Conservation (phyloP, 2,113 vertebrate species). For the Perca schrenkii region DNA sequence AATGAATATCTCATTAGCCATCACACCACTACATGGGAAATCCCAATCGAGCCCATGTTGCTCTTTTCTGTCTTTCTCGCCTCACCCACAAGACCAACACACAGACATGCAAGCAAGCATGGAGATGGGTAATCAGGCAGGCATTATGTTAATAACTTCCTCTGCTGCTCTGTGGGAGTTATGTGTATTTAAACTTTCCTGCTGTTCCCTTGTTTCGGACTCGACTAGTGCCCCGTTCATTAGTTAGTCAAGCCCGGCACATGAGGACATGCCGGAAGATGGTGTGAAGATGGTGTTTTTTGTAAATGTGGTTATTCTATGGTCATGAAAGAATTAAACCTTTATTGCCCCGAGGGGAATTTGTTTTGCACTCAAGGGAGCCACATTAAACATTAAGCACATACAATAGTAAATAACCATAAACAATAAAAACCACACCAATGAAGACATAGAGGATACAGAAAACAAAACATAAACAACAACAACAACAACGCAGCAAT, state of each 20-base stretch:
- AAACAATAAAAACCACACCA: too few species aligned
- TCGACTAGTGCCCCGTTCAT: slow-evolving; percentile 55
- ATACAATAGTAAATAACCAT: too few species aligned
- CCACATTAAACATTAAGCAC: too few species aligned
- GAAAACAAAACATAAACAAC: too few species aligned
- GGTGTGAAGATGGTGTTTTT: slow-evolving; percentile 30
- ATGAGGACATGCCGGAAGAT: slow-evolving; percentile 46
- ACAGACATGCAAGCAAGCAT: slow-evolving; percentile 54
- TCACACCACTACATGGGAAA: slow-evolving; percentile 44
- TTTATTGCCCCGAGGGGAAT: too few species aligned
- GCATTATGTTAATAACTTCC: slow-evolving; percentile 75
- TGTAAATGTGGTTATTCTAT: slow-evolving; percentile 33
- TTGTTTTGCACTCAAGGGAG: too few species aligned
- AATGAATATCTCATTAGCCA: slow-evolving; percentile 66
- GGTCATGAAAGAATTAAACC: neutral
- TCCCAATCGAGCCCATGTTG: slow-evolving; percentile 16
- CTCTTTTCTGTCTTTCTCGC: slow-evolving; percentile 21
- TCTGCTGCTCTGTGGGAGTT: slow-evolving; percentile 34
- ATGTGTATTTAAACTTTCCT: slow-evolving; percentile 68
- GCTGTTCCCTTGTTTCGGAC: slow-evolving; percentile 56
- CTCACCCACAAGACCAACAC: slow-evolving; percentile 39
- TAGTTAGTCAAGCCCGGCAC: slow-evolving; percentile 49
- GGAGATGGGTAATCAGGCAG: slow-evolving; percentile 52
- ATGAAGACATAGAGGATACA: too few species aligned
- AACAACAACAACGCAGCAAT: too few species aligned